These are phyloP conservation scores for Apostichopus californicus DNA, from an alignment of 35 echinoderm and acorn worm genomes.

Conservation along the genomic window DNA sequence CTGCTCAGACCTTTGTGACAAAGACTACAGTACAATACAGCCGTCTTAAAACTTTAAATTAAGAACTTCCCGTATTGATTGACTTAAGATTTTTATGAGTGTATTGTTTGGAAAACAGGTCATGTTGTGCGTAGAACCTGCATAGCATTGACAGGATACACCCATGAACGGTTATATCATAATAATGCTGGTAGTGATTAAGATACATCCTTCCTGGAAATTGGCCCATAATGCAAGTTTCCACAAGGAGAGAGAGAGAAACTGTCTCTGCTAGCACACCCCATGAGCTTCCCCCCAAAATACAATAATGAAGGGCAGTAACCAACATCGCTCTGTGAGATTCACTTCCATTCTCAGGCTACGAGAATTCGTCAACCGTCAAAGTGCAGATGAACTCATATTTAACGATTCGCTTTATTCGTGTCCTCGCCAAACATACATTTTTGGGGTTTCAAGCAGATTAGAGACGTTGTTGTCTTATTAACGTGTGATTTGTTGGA, in stretches of 20 bases:
- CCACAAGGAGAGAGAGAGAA: not conserved
- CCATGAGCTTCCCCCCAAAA: too few species aligned
- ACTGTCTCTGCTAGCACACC: not conserved
- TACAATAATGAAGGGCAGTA: not conserved
- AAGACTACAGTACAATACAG: too few species aligned
- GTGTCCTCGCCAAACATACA: too few species aligned
- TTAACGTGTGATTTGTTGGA: not conserved
- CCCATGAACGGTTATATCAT: not conserved
- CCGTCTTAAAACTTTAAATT: not conserved
- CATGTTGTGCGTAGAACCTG: not conserved
- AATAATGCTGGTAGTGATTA: conserved; percentile 13
- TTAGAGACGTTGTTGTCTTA: not conserved
- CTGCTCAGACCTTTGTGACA: too few species aligned
- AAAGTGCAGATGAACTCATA: not conserved
- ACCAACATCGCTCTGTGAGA: not conserved
- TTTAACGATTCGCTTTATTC: not conserved
- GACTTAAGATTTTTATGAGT: not conserved
- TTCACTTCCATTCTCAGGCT: not conserved
- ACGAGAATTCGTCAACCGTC: not conserved
- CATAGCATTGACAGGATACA: not conserved
- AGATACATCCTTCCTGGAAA: conserved; percentile 30
- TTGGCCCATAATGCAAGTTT: conserved; percentile 26
- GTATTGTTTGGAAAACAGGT: conserved; percentile 1
- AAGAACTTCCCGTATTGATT: not conserved
- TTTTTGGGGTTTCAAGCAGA: not conserved